Evolutionary conservation across 1,140 invertebrate genomes (phyloP).

Genomic region (Ceratosolen solmsi): DNA sequence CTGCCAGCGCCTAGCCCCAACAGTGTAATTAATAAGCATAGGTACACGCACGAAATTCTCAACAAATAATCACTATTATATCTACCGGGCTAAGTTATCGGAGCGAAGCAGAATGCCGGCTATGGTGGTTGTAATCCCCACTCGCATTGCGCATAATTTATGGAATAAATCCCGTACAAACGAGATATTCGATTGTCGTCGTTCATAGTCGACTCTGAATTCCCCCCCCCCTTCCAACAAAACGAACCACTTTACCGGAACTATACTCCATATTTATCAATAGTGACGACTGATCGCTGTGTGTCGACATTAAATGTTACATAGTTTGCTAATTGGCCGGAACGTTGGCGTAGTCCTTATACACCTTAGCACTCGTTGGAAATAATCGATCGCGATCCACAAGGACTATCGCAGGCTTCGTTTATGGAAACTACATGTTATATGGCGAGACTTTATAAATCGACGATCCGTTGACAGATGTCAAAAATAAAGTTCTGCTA

Average conservation of each 20-base stretch:
- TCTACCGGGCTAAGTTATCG: neutral
- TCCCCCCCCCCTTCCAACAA: too few relatives aligned
- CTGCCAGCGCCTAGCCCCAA: neutral
- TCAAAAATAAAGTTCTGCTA: too few relatives aligned
- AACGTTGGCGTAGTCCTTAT: neutral
- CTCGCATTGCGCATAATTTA: constrained; percentile 37
- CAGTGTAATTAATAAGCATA: constrained; percentile 32
- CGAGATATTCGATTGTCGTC: constrained; percentile 25
- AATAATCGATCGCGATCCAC: too few relatives aligned
- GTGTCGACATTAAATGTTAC: neutral
- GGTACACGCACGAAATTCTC: neutral
- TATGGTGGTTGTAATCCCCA: too few relatives aligned
- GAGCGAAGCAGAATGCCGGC: constrained; percentile 16
- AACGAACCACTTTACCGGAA: neutral
- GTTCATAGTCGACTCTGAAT: neutral
- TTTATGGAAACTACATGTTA: too few relatives aligned
- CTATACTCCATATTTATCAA: constrained; percentile 17
- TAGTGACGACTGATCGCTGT: neutral
- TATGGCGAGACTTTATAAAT: too few relatives aligned
- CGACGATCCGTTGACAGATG: too few relatives aligned
- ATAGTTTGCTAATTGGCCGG: constrained; percentile 27
- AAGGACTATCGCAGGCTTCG: too few relatives aligned
- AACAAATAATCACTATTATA: constrained; percentile 9
- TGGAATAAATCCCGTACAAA: constrained; percentile 28
- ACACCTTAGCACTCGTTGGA: too few relatives aligned